Percentiles rank a stretch among this genome's conserved stretches.
phyloP scores from a whole-genome alignment of 2,888 invertebrate genomes.

The Schizaphis graminum region DNA sequence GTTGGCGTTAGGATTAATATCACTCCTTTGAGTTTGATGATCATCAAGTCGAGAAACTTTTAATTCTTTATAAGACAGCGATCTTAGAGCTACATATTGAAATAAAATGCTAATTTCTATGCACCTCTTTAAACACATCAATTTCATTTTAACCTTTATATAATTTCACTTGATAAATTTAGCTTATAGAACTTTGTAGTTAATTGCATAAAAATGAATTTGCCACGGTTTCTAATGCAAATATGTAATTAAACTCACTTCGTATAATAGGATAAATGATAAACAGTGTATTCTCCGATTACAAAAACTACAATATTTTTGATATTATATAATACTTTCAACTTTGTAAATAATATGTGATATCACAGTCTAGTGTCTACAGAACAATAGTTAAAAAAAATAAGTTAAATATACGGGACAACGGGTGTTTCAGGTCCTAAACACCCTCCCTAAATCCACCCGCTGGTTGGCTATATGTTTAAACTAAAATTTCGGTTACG shows the following conservation, averaged over 20 bases:
- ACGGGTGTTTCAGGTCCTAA: not conserved
- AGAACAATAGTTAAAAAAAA: not conserved
- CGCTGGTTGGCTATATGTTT: not conserved
- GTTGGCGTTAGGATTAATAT: not conserved
- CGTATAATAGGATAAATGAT: not conserved
- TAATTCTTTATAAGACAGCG: not conserved
- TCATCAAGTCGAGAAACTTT: not conserved
- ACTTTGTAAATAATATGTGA: not conserved
- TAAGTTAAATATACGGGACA: not conserved
- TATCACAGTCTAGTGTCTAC: not conserved
- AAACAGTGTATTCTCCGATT: not conserved
- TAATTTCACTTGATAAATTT: not conserved
- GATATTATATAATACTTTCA: not conserved
- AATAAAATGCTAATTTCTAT: not conserved
- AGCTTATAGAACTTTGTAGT: not conserved
- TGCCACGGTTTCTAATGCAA: constrained; percentile 2
- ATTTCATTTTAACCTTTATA: not conserved
- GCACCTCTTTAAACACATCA: not conserved
- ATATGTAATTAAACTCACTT: not conserved
- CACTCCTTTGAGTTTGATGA: not conserved
- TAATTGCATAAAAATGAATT: not conserved
- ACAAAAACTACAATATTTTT: not conserved
- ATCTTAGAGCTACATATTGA: not conserved
- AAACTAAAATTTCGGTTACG: not conserved
- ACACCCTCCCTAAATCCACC: not conserved